Evolutionary conservation across 2,113 vertebrate genomes (phyloP).

Genomic region (Galbula dea): DNA sequence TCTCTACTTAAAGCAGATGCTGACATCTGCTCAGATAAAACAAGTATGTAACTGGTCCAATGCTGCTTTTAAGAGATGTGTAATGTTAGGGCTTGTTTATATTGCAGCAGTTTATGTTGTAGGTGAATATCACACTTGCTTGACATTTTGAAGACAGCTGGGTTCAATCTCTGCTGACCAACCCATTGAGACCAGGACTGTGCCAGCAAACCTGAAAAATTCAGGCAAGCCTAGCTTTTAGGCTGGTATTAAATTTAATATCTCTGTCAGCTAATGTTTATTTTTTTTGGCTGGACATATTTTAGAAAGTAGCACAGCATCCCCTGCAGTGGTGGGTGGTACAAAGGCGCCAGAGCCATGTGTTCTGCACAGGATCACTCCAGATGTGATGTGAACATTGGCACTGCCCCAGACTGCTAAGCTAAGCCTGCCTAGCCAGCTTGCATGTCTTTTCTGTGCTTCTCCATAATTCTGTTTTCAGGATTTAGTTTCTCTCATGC

Average conservation of each 20-base stretch:
- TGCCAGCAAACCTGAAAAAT: conserved; percentile 33
- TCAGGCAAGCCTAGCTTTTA: not conserved
- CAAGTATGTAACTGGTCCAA: conserved; percentile 36
- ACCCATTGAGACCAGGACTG: not conserved
- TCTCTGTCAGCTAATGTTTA: conserved; percentile 8
- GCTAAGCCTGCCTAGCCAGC: not conserved
- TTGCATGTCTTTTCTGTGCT: not conserved
- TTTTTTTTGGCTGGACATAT: not conserved
- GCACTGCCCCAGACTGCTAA: conserved; percentile 7
- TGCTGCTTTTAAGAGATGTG: conserved; percentile 37
- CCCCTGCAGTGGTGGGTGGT: not conserved
- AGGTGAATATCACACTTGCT: conserved; percentile 26
- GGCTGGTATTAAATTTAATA: conserved; percentile 10
- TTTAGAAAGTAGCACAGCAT: conserved; percentile 1
- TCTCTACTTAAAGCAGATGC: conserved; percentile 52
- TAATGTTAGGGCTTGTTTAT: conserved; percentile 52
- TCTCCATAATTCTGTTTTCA: not conserved
- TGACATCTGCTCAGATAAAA: conserved; percentile 65
- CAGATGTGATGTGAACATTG: conserved; percentile 12
- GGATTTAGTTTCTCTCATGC: not conserved
- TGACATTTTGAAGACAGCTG: conserved; percentile 41
- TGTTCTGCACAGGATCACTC: not conserved
- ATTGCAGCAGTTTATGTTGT: conserved; percentile 12
- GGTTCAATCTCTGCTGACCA: conserved; percentile 32
- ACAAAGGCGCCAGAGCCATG: not conserved